phyloP scores from a whole-genome alignment of 2,113 vertebrate genomes.

The Baryphthengus martii region DNA sequence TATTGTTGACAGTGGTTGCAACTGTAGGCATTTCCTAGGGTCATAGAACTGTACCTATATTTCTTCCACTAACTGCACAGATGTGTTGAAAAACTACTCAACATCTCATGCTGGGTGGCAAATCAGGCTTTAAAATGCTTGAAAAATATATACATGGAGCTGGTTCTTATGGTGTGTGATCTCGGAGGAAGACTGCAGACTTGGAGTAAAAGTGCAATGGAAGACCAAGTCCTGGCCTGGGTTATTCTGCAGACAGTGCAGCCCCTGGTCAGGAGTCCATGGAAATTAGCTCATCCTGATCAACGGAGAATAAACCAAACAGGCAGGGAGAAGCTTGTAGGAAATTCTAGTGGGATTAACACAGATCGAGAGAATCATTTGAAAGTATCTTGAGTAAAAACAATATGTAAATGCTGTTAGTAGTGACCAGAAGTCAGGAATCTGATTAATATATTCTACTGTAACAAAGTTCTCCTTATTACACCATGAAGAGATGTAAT shows the following conservation, averaged over 20 bases:
- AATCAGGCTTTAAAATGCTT: background rate
- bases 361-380: background rate
- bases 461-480: background rate
- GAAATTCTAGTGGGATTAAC: background rate
- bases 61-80: background rate
- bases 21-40: background rate
- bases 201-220: background rate
- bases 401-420: background rate
- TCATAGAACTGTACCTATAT: background rate
- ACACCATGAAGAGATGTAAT: background rate
- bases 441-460: background rate
- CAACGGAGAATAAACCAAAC: background rate
- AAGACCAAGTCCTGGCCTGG: background rate
- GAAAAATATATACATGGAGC: background rate
- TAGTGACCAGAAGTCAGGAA: background rate
- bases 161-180: background rate
- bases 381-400: background rate
- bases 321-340: background rate
- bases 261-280: background rate
- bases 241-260: background rate
- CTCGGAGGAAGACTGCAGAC: background rate
- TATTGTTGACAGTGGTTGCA: background rate
- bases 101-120: background rate
- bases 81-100: background rate
- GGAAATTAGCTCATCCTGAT: background rate